Conservation (phyloP, 35 echinoderm and acorn worm genomes). For the Anneissia japonica region DNA sequence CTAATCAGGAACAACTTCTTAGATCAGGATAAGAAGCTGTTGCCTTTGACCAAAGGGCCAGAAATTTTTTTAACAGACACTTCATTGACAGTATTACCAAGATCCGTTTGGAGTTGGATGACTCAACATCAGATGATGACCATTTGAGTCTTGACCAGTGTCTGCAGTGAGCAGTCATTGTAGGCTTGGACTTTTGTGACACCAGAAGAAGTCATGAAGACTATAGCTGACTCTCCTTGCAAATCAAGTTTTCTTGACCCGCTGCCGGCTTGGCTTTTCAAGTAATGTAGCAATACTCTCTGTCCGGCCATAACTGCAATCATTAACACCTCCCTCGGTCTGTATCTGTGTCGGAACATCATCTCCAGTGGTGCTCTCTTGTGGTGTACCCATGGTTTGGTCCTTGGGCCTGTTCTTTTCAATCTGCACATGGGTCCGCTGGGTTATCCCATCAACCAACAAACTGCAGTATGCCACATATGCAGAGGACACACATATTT, state of each 20-base stretch:
- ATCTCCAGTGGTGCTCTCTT: background rate
- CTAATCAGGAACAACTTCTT: background rate
- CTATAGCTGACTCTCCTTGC: constrained; percentile 14
- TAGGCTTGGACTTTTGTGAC: background rate
- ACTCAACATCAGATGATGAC: background rate
- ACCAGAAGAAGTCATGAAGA: background rate
- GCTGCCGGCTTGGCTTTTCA: constrained; percentile 25
- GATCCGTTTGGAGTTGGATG: background rate
- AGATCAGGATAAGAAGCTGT: background rate
- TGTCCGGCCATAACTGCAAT: background rate
- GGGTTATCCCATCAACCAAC: background rate
- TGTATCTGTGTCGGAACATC: background rate
- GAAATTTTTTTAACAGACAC: background rate
- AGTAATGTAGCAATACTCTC: background rate
- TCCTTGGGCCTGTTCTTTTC: background rate
- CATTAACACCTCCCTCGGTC: constrained; percentile 10
- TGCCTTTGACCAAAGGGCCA: background rate
- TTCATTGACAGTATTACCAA: background rate
- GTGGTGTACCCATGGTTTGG: background rate
- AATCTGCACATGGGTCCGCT: background rate
- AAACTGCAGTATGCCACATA: background rate
- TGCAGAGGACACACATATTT: background rate
- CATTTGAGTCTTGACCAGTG: background rate
- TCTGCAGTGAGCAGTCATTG: background rate
- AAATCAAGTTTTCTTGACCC: constrained; percentile 30